Percentiles rank a stretch among this genome's conserved stretches.
phyloP scores from a whole-genome alignment of 2,888 invertebrate species.

The Oxytorus armatus region DNA sequence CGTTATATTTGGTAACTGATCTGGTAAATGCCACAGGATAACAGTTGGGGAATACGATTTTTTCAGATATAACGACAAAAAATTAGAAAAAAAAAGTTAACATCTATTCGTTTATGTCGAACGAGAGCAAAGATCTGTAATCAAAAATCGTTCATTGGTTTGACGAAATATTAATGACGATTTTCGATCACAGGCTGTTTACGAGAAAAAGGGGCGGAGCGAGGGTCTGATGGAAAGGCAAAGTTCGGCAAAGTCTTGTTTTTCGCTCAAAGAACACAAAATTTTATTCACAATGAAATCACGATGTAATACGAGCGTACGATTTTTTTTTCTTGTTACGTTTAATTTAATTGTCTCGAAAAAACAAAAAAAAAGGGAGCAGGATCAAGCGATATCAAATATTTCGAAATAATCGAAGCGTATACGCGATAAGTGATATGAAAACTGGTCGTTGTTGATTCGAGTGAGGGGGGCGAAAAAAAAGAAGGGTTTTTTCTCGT shows the following conservation, averaged over 20 bases:
- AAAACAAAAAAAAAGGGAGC: conserved; percentile 12
- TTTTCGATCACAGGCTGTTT: not conserved
- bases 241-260: not conserved
- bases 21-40: conserved; percentile 67
- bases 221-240: not conserved
- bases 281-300: not conserved
- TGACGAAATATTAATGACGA: conserved; percentile 1
- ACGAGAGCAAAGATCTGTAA: conserved; percentile 8
- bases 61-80: conserved; percentile 9
- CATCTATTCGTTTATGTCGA: no score
- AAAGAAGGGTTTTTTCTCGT: conserved; percentile 44
- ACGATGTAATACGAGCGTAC: not conserved
- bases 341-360: not conserved
- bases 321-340: not conserved
- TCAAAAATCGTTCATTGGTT: not conserved
- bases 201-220: not conserved
- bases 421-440: conserved; percentile 56
- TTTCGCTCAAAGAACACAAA: not conserved
- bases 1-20: conserved; percentile 67
- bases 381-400: conserved; percentile 52
- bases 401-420: conserved; percentile 41
- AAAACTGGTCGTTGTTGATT: conserved; percentile 38
- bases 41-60: conserved; percentile 44
- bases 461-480: not conserved
- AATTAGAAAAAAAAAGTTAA: not conserved